Evolutionary conservation across 1,140 invertebrate species (phyloP).

Genomic region (Zaprionus gabonicus): DNA sequence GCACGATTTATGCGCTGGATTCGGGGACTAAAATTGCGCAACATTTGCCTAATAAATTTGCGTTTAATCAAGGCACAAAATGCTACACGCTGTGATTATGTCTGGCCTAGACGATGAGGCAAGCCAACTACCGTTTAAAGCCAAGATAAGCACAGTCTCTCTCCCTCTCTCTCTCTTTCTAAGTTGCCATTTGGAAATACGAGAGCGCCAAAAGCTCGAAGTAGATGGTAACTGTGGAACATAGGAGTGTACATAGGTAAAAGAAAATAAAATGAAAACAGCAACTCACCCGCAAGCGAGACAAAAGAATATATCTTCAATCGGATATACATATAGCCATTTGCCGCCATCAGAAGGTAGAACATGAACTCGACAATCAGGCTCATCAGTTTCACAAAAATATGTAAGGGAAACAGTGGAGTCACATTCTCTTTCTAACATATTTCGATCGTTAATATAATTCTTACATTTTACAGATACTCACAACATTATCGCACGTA

Average conservation of each 20-base stretch:
- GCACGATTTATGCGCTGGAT: constrained; percentile 66
- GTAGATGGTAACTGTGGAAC: constrained; percentile 18
- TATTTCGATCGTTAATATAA: background rate
- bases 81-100: constrained; percentile 70
- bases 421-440: background rate
- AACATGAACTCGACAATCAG: constrained; percentile 42
- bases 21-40: constrained; percentile 54
- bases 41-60: constrained; percentile 76
- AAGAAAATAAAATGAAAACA: background rate
- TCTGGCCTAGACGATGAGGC: constrained; percentile 11
- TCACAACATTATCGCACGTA: background rate
- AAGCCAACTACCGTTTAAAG: constrained; percentile 50
- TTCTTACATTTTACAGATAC: background rate
- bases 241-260: background rate
- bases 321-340: no score
- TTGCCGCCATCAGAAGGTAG: constrained; percentile 26
- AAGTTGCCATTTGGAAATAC: background rate
- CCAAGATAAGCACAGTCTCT: constrained; percentile 25
- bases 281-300: constrained; percentile 38
- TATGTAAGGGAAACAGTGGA: constrained; percentile 40
- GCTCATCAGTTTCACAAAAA: constrained; percentile 35
- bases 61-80: constrained; percentile 69
- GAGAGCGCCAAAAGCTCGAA: constrained; percentile 4
- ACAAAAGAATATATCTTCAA: background rate
- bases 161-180: background rate